A percentile compares a stretch with the other conserved stretches of the same genome.
phyloP scores from a whole-genome alignment of 2,797 vertebrate genomes.

The Apogon talboti region DNA sequence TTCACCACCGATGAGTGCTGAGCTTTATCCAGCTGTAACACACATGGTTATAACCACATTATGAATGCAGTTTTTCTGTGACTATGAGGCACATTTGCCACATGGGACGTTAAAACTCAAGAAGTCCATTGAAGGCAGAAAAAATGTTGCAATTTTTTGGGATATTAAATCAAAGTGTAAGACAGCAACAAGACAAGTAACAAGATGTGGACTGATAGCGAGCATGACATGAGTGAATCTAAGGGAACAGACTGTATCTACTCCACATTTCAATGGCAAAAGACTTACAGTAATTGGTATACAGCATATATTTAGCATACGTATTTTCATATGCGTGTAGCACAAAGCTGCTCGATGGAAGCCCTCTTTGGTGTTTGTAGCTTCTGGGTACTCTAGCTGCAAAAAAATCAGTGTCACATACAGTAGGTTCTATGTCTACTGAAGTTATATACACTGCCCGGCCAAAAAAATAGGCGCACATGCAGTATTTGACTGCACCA shows the following conservation, averaged over 20 bases:
- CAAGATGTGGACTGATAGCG: neutral
- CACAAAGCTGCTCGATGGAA: neutral
- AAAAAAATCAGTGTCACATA: too few species aligned
- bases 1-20: slow-evolving; percentile 38
- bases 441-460: too few species aligned
- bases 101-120: neutral
- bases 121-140: neutral
- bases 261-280: neutral
- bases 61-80: slow-evolving; percentile 11
- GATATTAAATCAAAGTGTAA: neutral
- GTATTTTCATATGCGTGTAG: neutral
- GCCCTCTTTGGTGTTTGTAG: neutral
- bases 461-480: too few species aligned
- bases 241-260: neutral
- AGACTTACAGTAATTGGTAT: neutral
- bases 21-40: slow-evolving; percentile 18
- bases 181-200: slow-evolving; percentile 21
- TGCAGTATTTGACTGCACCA: too few species aligned
- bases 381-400: too few species aligned
- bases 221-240: neutral
- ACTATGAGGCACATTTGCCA: slow-evolving; percentile 13
- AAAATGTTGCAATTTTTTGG: neutral
- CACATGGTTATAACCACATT: neutral
- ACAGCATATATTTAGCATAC: neutral
- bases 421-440: too few species aligned